Base-by-base conservation (phyloP, 2,888 invertebrate genomes). In the Exocentrus adspersus region DNA sequence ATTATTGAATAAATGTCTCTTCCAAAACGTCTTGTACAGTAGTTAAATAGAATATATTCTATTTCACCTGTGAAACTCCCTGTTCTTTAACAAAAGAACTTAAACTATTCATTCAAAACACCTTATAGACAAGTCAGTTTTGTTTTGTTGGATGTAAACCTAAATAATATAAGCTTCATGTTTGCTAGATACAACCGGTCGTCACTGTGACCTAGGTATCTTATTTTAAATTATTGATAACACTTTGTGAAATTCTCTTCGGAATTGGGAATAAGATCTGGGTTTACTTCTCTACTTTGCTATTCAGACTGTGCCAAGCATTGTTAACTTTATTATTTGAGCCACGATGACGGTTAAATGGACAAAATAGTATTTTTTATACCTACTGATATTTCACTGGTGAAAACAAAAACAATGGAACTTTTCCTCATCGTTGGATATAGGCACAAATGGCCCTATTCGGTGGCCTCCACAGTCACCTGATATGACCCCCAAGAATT, bases 121-220 rank as follows among this genome's bases (percentile, higher is more conserved):
- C 51, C 46, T 28, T 17, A 17, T 51, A 43, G 24, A 51, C 43
- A 51, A 59, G 46, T 59, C 51, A 51, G 19, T 48, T 42, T 41
- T 43, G 59, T 41, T 43, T 43, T 59, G 51, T 51, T 43, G 51
- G 41, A 48, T 58, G 50, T 50, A 48, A 58, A 50, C 48, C 48
- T 58, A 37, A 58, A 58, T 58, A 46, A 58, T 58, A 58, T 54
- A 42, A 52, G 37, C 17, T 30, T 50, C 28, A 52, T 52, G 37
- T n/a, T 19, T 37, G 32, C 32, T 51, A 7, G 3, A 19, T 30
- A 51, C 41, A 20, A 53, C 52, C 1, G 41, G 37, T n/a, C n/a
- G n/a, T 52, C 52, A 53, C 52, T 20, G 14, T 41, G 52, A 12
- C 12, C 19, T 19, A n/a, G 21, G 10, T 21, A 24, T 48, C 48